phyloP scores from a whole-genome alignment of 2,888 invertebrate species.

The Limnephilus rhombicus region DNA sequence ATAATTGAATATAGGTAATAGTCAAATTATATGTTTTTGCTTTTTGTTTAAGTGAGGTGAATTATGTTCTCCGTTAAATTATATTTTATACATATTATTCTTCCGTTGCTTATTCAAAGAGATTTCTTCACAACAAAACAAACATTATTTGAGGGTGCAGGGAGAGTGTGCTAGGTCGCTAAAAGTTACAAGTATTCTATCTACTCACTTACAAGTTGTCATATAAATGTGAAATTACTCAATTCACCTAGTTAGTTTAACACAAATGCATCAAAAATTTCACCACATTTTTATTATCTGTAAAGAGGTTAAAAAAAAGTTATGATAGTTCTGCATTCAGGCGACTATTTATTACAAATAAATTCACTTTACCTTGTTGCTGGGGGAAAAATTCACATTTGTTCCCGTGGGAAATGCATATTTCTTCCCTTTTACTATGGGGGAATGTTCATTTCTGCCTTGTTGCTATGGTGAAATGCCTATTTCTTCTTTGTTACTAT shows the following conservation, averaged over 20 bases:
- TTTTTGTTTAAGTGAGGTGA: slow-evolving; percentile 21
- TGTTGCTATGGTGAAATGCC: too few species aligned
- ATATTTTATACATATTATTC: neutral
- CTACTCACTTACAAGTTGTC: neutral
- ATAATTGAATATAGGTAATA: slow-evolving; percentile 16
- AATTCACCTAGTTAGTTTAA: too few species aligned
- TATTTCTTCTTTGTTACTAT: too few species aligned
- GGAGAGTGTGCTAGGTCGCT: neutral
- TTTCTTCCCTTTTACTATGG: too few species aligned
- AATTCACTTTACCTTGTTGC: neutral
- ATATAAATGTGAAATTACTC: too few species aligned
- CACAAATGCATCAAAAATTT: neutral
- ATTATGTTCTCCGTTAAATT: neutral
- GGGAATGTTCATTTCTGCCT: too few species aligned
- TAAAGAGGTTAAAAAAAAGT: neutral
- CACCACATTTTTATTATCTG: neutral
- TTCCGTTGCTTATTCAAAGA: neutral
- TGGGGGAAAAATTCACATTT: neutral
- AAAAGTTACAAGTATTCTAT: neutral
- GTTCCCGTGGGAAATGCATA: neutral
- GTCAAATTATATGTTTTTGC: slow-evolving; percentile 8
- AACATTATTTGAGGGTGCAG: neutral
- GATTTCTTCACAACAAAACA: neutral
- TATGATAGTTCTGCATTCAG: neutral
- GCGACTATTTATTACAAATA: neutral